These are phyloP conservation scores for Laticauda laticaudata DNA, from an alignment of 2,113 vertebrate species.

Conservation along the genomic window DNA sequence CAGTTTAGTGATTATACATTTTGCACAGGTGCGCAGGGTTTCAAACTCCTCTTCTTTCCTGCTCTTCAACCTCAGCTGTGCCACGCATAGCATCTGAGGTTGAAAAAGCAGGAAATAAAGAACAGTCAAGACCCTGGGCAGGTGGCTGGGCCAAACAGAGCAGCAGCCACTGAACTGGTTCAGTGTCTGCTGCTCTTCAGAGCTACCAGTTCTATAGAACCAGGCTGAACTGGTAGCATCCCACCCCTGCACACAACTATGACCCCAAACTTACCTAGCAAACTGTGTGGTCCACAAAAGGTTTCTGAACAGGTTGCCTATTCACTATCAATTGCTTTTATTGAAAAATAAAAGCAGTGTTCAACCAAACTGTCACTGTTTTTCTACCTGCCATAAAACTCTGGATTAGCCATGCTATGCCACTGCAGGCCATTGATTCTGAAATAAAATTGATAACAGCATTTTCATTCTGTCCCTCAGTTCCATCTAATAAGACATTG, in stretches of 20 bases:
- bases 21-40: too few relatives aligned
- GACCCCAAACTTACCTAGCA: not conserved
- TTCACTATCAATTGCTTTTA: constrained; percentile 1
- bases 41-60: too few relatives aligned
- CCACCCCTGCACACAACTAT: not conserved
- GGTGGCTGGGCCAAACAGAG: too few relatives aligned
- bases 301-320: not conserved
- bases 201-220: too few relatives aligned
- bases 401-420: not conserved
- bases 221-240: too few relatives aligned
- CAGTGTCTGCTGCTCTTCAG: too few relatives aligned
- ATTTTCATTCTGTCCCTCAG: constrained; percentile 2
- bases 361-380: constrained; percentile 2
- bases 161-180: too few relatives aligned
- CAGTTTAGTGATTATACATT: too few relatives aligned
- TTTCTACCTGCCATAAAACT: constrained; percentile 1
- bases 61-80: too few relatives aligned
- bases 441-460: not conserved
- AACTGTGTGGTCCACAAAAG: not conserved
- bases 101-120: too few relatives aligned
- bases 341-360: not conserved
- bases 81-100: too few relatives aligned
- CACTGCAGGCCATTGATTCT: constrained; percentile 16
- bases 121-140: too few relatives aligned
- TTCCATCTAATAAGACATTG: not conserved